Conservation (phyloP, 2,888 invertebrate species). For the Lutraria lutraria region DNA sequence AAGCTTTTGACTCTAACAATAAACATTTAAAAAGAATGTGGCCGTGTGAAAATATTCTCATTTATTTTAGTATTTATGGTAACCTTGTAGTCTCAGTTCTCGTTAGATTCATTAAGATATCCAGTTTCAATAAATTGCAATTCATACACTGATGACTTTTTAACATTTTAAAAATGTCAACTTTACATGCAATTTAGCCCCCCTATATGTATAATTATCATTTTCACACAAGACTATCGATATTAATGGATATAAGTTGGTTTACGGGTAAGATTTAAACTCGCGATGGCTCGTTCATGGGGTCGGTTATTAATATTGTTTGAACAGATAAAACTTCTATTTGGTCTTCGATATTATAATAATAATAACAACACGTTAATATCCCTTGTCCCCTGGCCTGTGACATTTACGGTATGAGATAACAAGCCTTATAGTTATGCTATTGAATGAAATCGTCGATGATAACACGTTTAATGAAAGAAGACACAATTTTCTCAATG, state of each 20-base stretch:
- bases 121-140: constrained; percentile 54
- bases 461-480: constrained; percentile 36
- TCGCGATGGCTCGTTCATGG: constrained; percentile 50
- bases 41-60: background rate
- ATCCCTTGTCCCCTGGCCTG: constrained; percentile 24
- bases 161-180: constrained; percentile 52
- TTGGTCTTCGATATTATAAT: constrained; percentile 36
- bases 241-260: background rate
- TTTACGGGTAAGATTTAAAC: background rate
- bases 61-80: constrained; percentile 16
- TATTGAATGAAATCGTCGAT: constrained; percentile 30
- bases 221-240: constrained; percentile 25
- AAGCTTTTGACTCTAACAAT: background rate
- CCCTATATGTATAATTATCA: constrained; percentile 54
- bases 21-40: background rate
- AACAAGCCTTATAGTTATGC: constrained; percentile 21
- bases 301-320: constrained; percentile 54
- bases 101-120: constrained; percentile 49
- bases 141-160: constrained; percentile 53
- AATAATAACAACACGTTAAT: constrained; percentile 23
- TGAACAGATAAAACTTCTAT: constrained; percentile 47
- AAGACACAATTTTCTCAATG: constrained; percentile 33
- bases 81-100: background rate
- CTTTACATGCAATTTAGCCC: constrained; percentile 53
- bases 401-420: constrained; percentile 37